These are phyloP conservation scores for Marmota monax DNA, from an alignment of 2,113 vertebrate genomes.

Conservation along the genomic window DNA sequence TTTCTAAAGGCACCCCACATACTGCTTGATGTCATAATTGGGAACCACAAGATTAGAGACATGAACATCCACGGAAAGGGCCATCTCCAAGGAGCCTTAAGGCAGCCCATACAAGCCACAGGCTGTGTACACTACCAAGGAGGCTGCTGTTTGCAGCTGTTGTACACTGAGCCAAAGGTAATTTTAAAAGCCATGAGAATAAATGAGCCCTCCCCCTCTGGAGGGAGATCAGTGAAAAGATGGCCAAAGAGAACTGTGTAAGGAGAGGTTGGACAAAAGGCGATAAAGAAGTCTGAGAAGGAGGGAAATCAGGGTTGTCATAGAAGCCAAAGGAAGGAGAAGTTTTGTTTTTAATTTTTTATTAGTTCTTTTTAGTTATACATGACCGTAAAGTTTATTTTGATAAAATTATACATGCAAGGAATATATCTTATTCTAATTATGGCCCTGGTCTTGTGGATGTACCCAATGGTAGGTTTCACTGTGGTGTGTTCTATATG, in stretches of 20 bases:
- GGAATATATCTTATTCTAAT: too few species aligned
- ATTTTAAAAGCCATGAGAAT: slow-evolving; percentile 19
- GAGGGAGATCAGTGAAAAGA: background rate
- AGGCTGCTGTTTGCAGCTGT: background rate
- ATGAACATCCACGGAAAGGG: background rate
- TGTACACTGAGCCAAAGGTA: background rate
- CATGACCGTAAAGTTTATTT: too few species aligned
- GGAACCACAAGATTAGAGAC: background rate
- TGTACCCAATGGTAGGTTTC: too few species aligned
- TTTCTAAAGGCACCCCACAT: background rate
- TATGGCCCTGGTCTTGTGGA: too few species aligned
- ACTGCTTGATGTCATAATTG: background rate
- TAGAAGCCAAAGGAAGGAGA: background rate
- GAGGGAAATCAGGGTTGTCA: slow-evolving; percentile 6
- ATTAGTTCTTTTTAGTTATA: too few species aligned
- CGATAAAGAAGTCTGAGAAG: background rate
- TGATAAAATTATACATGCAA: too few species aligned
- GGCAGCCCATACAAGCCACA: too few species aligned
- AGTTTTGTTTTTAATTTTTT: background rate
- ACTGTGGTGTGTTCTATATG: too few species aligned
- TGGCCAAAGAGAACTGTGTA: background rate
- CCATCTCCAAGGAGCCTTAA: background rate
- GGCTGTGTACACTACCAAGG: too few species aligned
- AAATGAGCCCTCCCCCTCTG: background rate
- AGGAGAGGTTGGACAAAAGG: background rate